Evolutionary conservation across 2,113 vertebrate species (phyloP).

Genomic region (Odontesthes bonariensis): DNA sequence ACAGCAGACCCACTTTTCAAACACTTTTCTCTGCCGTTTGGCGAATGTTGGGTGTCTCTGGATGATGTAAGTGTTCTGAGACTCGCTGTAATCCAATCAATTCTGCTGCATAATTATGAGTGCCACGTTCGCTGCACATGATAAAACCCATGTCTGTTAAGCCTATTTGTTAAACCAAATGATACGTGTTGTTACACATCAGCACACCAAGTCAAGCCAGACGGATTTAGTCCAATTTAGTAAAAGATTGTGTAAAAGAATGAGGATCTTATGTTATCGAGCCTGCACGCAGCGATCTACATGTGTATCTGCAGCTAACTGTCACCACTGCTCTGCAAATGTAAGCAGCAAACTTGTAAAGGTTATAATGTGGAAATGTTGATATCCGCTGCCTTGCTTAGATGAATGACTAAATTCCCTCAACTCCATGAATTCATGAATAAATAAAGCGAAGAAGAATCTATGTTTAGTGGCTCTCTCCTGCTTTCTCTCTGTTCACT

Average conservation of each 20-base stretch:
- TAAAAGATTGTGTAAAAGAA: not conserved
- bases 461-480: slow-evolving; percentile 55
- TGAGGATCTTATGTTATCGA: slow-evolving; percentile 13
- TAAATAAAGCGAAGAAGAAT: slow-evolving; percentile 71
- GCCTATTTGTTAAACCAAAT: slow-evolving; percentile 12
- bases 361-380: slow-evolving; percentile 65
- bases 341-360: slow-evolving; percentile 47
- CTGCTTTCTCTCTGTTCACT: slow-evolving; percentile 49
- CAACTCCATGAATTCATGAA: slow-evolving; percentile 77
- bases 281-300: not conserved
- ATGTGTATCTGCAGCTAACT: slow-evolving; percentile 26
- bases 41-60: slow-evolving; percentile 26
- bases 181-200: not conserved
- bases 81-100: slow-evolving; percentile 51
- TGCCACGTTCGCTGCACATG: slow-evolving; percentile 30
- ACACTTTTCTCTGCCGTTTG: slow-evolving; percentile 24
- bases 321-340: slow-evolving; percentile 27
- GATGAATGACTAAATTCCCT: slow-evolving; percentile 73
- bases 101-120: slow-evolving; percentile 29
- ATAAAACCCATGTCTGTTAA: slow-evolving; percentile 37
- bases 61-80: not conserved
- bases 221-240: not conserved
- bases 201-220: not conserved
- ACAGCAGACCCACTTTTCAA: slow-evolving; percentile 31
- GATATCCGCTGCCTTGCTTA: slow-evolving; percentile 60